These are phyloP conservation scores for Drosophila heteroneura DNA, from an alignment of 2,888 invertebrate genomes.

Conservation along the genomic window DNA sequence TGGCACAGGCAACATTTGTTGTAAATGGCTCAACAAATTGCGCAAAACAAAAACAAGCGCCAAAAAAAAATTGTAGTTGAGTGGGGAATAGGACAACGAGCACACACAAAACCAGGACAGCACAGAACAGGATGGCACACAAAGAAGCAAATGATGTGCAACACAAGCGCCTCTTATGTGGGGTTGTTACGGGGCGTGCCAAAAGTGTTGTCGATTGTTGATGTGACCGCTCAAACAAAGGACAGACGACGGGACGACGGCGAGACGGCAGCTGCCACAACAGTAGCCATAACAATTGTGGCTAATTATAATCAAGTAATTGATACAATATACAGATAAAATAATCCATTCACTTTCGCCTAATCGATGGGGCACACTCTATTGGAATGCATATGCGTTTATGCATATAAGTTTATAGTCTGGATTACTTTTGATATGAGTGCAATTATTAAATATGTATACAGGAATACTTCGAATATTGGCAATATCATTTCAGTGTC, in stretches of 20 bases:
- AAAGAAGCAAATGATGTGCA: conserved; percentile 62
- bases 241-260: background rate
- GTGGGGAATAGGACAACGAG: conserved; percentile 1
- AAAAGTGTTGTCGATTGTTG: conserved; percentile 46
- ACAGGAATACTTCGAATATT: background rate
- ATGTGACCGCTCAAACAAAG: conserved; percentile 36
- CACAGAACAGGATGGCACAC: conserved; percentile 15
- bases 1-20: conserved; percentile 61
- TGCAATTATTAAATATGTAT: background rate
- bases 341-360: background rate
- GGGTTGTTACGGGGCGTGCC: conserved; percentile 42
- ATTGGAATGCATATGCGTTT: background rate
- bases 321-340: background rate
- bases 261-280: background rate
- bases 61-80: conserved; percentile 20
- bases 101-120: conserved; percentile 11
- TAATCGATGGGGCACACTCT: background rate
- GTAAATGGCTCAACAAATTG: conserved; percentile 68
- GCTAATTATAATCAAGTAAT: conserved; percentile 38
- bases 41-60: conserved; percentile 57
- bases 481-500: background rate
- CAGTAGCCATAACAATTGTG: conserved; percentile 13
- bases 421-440: background rate
- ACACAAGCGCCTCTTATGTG: conserved; percentile 57
- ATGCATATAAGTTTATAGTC: background rate